Evolutionary conservation across 2,888 invertebrate species (phyloP), one percentile per base, ranked within the genome.

Genomic region (Drosophila siamana): DNA sequence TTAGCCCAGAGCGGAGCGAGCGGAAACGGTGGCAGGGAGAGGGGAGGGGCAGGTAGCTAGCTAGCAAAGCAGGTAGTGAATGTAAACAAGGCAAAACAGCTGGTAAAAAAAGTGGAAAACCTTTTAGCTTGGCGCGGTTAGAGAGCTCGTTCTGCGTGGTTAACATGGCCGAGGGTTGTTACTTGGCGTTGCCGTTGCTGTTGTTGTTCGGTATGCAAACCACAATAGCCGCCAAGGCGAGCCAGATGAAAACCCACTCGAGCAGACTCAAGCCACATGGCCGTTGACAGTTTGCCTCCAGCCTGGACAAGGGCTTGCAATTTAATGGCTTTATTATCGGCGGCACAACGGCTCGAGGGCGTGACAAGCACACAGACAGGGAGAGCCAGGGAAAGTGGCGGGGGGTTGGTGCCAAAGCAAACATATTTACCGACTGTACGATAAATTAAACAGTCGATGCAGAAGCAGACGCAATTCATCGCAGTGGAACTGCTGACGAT

Each of bases 321-420:
- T 88, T 88, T 88, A 88, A 85, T 88, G 88, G 78, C 81, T 84
- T 85, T 88, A 86, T 85, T 85, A 85, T 86, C 77, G 74, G 50
- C 44, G 30, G 54, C 50, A 36, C 28, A 50, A 48, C 56, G 52
- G 52, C 63, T 62, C 16, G 46, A 51, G 38, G 43, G 46, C 9
- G n/a, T 7, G 16, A 22, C 9, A 16, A n/a, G 13, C 11, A 19
- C 9, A 19, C 47, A 28, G 5, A 40, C n/a, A 11, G 40, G 9
- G 9, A 4, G 38, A 4, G 50, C n/a, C 2, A 50, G 15, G 11
- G 11, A 48, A 22, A 11, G 11, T 13, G 30, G 16, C n/a, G 7
- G 38, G 51, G 40, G n/a, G n/a, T n/a, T n/a, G 16, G 41, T 11
- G 44, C 5, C 11, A 77, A 65, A 54, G 83, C 57, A 83, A 80